Base-by-base conservation (phyloP, 2,888 invertebrate species). In the Diadegma fenestrale region DNA sequence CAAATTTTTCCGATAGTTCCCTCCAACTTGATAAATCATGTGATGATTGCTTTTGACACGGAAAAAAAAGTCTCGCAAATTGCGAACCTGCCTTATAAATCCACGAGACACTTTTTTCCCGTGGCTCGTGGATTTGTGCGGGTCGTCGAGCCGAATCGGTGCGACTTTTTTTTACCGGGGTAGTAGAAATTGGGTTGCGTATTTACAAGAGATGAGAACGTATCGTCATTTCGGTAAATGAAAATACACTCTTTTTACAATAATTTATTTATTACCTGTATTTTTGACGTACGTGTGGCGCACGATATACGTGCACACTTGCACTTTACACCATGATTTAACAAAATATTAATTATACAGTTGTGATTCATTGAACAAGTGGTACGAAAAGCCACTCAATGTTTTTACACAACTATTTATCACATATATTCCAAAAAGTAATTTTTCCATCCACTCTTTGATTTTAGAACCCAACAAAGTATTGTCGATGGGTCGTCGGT, bases 1-100 rank as follows among this genome's bases (percentile, higher is more conserved):
- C 37, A 66, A 45, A 66, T 64, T 66, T 72, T 48, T 45, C 26
- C n/a, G n/a, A n/a, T n/a, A n/a, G n/a, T n/a, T n/a, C n/a, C n/a
- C n/a, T n/a, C 8, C 71, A 61, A 51, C 72, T n/a, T n/a, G n/a
- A n/a, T n/a, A 41, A 77, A 54, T 3, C 22, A 22, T 8, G 14
- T 4, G 26, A 26, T 2, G 26, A 26, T 26, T 33, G 14, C 14
- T 22, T 61, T 54, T 3, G 6, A 54, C 22, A 43, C 26, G n/a
- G 10, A 51, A 22, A 19, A 43, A 73, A 61, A 61, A 43, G 43
- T 73, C 73, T 26, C 73, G 33, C 58, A 12, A 41, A 61, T 73
- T 26, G n/a, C 30, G 73, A 58, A 58, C 26, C 41, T 6, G 26
- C 7, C 41, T 26, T 12, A 19, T 43, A 45, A 33, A 63, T 63